A percentile compares a stretch with the other conserved stretches of the same genome.
Evolutionary conservation across 2,888 invertebrate species (phyloP).

Genomic region (Drosophila subquinaria): DNA sequence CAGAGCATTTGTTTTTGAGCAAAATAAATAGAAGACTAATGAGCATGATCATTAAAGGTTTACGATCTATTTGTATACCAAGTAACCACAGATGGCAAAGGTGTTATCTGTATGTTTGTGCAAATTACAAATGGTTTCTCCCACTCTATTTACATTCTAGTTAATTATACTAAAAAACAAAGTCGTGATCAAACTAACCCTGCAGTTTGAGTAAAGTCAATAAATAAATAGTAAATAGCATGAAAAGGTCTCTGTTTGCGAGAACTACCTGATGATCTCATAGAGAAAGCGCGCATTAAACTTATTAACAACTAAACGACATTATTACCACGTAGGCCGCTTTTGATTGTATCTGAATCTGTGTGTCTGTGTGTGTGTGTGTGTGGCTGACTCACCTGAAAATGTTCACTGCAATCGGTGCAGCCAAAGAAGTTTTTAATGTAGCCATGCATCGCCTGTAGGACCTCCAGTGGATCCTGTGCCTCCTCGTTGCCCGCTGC

Average conservation of each 20-base stretch:
- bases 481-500: conserved; percentile 87
- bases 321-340: conserved; percentile 20
- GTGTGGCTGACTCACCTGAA: conserved; percentile 87
- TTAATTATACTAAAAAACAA: neutral
- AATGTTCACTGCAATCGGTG: conserved; percentile 95
- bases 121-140: neutral
- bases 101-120: neutral
- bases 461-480: conserved; percentile 89
- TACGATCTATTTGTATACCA: neutral
- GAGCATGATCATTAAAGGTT: conserved; percentile 2
- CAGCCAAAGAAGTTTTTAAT: conserved; percentile 97
- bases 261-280: conserved; percentile 22
- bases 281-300: conserved; percentile 16
- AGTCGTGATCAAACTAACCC: neutral
- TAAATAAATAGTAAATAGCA: neutral
- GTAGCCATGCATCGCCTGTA: conserved; percentile 94
- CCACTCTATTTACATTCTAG: neutral
- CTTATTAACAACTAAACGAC: conserved; percentile 7
- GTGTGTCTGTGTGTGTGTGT: neutral
- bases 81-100: too few species aligned
- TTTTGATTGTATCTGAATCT: neutral
- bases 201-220: neutral
- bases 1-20: conserved; percentile 1
- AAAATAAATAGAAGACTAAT: conserved; percentile 1
- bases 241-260: neutral